Conservation (phyloP, 2,797 vertebrate genomes). For the Mastacembelus armatus region DNA sequence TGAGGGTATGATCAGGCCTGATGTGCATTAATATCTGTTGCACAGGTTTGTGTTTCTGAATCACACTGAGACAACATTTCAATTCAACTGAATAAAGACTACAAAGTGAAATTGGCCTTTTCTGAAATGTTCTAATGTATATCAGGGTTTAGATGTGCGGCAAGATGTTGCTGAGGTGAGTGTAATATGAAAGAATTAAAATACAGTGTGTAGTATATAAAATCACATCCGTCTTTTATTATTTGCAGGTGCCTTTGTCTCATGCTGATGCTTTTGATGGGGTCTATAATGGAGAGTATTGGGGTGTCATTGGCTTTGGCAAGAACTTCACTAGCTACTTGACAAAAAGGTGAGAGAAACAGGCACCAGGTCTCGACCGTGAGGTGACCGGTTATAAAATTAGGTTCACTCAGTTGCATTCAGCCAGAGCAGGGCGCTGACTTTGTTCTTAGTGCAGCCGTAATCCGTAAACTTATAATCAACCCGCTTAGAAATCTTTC, state of each 20-base stretch:
- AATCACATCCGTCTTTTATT: neutral
- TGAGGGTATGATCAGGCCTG: too few species aligned
- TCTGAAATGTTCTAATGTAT: neutral
- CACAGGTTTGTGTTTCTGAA: neutral
- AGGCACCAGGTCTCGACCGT: too few species aligned
- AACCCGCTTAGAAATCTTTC: too few species aligned
- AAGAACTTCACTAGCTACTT: constrained; percentile 85
- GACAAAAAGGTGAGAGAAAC: constrained; percentile 78
- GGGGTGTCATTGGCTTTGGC: constrained; percentile 85
- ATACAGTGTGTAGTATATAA: neutral
- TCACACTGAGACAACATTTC: neutral
- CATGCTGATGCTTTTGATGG: constrained; percentile 82
- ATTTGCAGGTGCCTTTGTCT: constrained; percentile 74
- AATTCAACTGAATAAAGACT: neutral
- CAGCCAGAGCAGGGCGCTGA: too few species aligned
- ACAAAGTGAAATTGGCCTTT: neutral
- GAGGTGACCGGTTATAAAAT: too few species aligned
- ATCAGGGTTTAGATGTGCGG: neutral
- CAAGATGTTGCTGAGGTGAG: neutral
- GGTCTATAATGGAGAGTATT: constrained; percentile 82
- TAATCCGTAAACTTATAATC: too few species aligned
- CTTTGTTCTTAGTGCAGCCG: too few species aligned
- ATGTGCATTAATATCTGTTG: too few species aligned
- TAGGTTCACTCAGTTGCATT: too few species aligned
- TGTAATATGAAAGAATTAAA: neutral